These are phyloP conservation scores for Tholera decimalis DNA, from an alignment of 2,888 invertebrate species.

Conservation along the genomic window DNA sequence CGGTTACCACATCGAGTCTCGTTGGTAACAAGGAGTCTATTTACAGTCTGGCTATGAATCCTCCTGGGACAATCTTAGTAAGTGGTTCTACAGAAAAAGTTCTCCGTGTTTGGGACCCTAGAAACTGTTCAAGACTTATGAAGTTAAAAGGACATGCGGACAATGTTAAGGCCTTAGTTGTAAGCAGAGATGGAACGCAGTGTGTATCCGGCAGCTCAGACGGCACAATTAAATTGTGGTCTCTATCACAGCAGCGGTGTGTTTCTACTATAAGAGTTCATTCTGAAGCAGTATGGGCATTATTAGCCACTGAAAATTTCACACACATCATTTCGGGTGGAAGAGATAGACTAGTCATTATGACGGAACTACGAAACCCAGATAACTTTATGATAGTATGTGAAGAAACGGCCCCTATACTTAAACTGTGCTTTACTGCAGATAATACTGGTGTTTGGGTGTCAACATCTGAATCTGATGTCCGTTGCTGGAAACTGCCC, in stretches of 20 bases:
- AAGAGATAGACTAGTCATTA: constrained; percentile 97
- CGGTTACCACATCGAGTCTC: constrained; percentile 99
- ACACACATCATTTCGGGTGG: constrained; percentile 99
- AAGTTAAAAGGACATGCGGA: constrained; percentile 99
- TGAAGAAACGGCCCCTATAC: constrained; percentile 96
- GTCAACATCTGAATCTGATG: constrained; percentile 92
- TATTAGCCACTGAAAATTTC: constrained; percentile 98
- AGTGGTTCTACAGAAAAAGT: constrained; percentile 99
- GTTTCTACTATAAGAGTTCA: constrained; percentile 98
- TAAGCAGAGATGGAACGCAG: constrained; percentile 98
- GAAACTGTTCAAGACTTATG: constrained; percentile 98
- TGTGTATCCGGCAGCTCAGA: constrained; percentile 99
- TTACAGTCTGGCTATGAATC: constrained; percentile 99
- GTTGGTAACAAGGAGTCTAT: constrained; percentile 99
- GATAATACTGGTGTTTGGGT: constrained; percentile 90
- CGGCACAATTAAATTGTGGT: constrained; percentile 99
- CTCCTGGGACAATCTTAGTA: constrained; percentile 98
- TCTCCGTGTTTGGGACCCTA: constrained; percentile 98
- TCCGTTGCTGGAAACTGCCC: constrained; percentile 92
- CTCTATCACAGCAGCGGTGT: constrained; percentile 98
- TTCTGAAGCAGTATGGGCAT: constrained; percentile 99
- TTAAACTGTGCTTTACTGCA: constrained; percentile 88
- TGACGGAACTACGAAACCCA: constrained; percentile 97
- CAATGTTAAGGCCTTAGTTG: constrained; percentile 98
- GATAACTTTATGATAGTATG: constrained; percentile 96